Percentiles rank a stretch among this genome's conserved stretches.
These are phyloP conservation scores for Entomobrya multifasciata DNA, from an alignment of 2,888 invertebrate species.

Conservation along the genomic window DNA sequence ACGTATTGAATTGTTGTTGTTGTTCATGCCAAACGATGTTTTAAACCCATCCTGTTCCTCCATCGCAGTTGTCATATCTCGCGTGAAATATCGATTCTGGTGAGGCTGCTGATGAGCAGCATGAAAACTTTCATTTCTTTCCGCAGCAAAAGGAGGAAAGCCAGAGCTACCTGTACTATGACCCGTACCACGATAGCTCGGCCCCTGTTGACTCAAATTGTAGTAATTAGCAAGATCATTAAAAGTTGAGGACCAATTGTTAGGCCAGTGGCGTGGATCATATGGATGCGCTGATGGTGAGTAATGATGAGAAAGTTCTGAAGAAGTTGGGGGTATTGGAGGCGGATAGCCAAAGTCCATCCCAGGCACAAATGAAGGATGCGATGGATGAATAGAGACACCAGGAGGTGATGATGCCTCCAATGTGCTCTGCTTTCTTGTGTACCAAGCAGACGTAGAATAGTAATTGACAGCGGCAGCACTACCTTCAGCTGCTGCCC, in stretches of 20 bases:
- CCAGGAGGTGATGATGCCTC: constrained; percentile 12
- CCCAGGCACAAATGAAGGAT: neutral
- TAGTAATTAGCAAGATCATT: constrained; percentile 62
- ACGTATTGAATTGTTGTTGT: constrained; percentile 48
- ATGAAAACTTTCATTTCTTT: constrained; percentile 15
- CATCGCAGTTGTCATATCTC: neutral
- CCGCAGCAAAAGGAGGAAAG: neutral
- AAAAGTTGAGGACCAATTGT: constrained; percentile 54
- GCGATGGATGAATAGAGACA: neutral
- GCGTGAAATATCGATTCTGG: neutral
- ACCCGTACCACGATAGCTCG: neutral
- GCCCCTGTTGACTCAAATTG: constrained; percentile 38
- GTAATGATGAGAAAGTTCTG: constrained; percentile 36
- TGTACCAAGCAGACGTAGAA: constrained; percentile 15
- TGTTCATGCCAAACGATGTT: neutral
- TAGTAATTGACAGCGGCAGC: neutral
- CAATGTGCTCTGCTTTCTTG: constrained; percentile 10
- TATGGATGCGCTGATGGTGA: constrained; percentile 11
- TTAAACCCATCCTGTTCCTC: constrained; percentile 3
- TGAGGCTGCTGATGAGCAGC: neutral
- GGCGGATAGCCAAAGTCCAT: constrained; percentile 37
- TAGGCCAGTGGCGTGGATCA: constrained; percentile 37
- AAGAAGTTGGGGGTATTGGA: neutral
- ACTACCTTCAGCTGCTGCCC: neutral
- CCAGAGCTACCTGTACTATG: neutral